A percentile compares a stretch with the other conserved stretches of the same genome.
These are phyloP conservation scores for Pycnomerus fuliginosus DNA, from an alignment of 2,888 invertebrate species.

Conservation along the genomic window DNA sequence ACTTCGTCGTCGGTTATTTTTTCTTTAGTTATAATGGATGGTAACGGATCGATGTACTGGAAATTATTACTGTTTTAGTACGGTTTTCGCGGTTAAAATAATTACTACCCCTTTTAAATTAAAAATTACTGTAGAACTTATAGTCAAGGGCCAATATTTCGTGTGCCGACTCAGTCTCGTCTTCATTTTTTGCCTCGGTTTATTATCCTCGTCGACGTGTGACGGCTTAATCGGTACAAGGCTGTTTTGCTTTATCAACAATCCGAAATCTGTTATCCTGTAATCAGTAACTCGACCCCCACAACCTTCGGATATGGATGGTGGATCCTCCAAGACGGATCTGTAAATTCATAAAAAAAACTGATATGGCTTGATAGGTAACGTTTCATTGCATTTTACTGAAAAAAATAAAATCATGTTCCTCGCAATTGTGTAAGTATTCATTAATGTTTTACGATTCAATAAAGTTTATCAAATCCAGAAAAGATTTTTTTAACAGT, in stretches of 20 bases:
- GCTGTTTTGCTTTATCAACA: slow-evolving; percentile 81
- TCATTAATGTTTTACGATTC: too few relatives aligned
- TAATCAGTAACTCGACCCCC: slow-evolving; percentile 95
- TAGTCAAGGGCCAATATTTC: slow-evolving; percentile 85
- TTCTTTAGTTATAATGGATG: slow-evolving; percentile 78
- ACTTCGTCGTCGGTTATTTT: slow-evolving; percentile 83
- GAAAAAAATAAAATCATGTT: too few relatives aligned
- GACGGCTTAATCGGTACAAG: slow-evolving; percentile 68
- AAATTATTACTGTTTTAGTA: slow-evolving; percentile 23
- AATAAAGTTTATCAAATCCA: too few relatives aligned
- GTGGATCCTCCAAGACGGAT: slow-evolving; percentile 90
- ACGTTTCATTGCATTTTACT: slow-evolving; percentile 1
- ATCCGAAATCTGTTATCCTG: slow-evolving; percentile 80
- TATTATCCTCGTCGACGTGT: slow-evolving; percentile 49
- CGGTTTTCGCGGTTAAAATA: slow-evolving; percentile 4
- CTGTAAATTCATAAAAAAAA: slow-evolving; percentile 45
- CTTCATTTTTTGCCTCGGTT: slow-evolving; percentile 65
- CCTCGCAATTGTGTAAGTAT: too few relatives aligned
- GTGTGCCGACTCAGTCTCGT: slow-evolving; percentile 74
- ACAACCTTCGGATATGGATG: slow-evolving; percentile 91
- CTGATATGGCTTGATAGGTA: background rate
- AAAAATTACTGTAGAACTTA: slow-evolving; percentile 85
- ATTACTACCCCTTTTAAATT: slow-evolving; percentile 61
- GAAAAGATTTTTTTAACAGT: too few relatives aligned
- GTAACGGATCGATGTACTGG: slow-evolving; percentile 79